Evolutionary conservation across 2,797 vertebrate species (phyloP), one percentile per base, ranked within the genome.

Genomic region (Myotis vivesi): DNA sequence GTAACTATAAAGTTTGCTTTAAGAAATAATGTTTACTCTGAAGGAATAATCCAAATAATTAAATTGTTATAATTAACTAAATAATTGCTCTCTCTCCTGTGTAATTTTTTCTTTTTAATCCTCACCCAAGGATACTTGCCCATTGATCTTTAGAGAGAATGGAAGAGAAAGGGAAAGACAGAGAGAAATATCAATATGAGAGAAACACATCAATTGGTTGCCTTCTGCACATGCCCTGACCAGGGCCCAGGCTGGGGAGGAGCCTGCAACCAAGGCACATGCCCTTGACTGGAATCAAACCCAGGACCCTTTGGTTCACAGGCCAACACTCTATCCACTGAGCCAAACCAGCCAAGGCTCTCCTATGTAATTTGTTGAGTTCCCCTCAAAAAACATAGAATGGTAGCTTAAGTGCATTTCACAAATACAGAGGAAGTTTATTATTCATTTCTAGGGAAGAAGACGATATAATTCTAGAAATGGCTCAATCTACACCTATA

Each of bases 31-130:
- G 36, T 73, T 89, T 91, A 28, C 15, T 25, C 41, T 75, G 36
- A 77, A 88, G 79, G 12, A 86, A 69, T 94, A 88, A 86, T 72
- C 13, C 23, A 89, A 77, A 81, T 91, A 88, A 16, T 81, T 88
- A 84, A 85, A 44, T 57, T 94, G 19, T 90, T 68, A 62, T 62
- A 59, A n/a, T 33, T 86, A 85, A 71, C 33, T 72, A 73, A 88
- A 73, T 96, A 81, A 68, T 36, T 90, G 16, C 53, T 92, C 2
- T 79, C 15, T 92, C 13, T 68, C 22, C 38, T 57, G 4, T 77
- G 46, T 71, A 88, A 87, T 59, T 89, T 94, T 62, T 62, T 30
- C 5, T 57, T 57, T 57, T 57, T 57, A 30, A 62, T 15, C 57
- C 28, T 62, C 6, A 30, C 25, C 28, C 0, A 1, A 62, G 59